phyloP scores from a whole-genome alignment of 2,797 vertebrate genomes.

The Girardinus metallicus region DNA sequence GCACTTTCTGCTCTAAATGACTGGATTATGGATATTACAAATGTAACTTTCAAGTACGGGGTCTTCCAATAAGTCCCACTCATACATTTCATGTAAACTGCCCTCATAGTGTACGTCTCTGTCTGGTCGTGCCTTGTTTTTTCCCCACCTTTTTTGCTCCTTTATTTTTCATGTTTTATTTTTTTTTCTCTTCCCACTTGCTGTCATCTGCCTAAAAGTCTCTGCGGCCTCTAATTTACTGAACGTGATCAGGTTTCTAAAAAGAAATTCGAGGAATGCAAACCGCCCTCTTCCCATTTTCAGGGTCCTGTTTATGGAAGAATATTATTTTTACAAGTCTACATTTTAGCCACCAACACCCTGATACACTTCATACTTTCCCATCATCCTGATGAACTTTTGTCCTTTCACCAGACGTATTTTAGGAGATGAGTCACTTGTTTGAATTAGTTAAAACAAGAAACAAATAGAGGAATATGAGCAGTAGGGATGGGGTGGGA shows the following conservation, averaged over 20 bases:
- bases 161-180: not conserved
- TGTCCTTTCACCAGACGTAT: not conserved
- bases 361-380: slow-evolving; percentile 20
- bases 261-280: slow-evolving; percentile 72
- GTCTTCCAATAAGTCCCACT: not conserved
- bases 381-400: not conserved
- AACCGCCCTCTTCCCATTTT: slow-evolving; percentile 66
- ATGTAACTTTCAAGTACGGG: not conserved
- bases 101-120: not conserved
- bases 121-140: not conserved
- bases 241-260: slow-evolving; percentile 74
- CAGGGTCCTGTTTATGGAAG: slow-evolving; percentile 77
- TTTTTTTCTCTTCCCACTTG: not conserved
- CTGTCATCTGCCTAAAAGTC: slow-evolving; percentile 57
- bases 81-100: not conserved
- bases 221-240: slow-evolving; percentile 57
- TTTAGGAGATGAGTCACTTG: not conserved
- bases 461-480: not conserved
- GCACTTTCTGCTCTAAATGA: not conserved
- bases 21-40: not conserved
- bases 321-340: slow-evolving; percentile 78
- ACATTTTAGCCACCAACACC: slow-evolving; percentile 33
- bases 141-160: not conserved
- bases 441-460: not conserved
- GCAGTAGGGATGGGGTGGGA: slow-evolving; percentile 14